Evolutionary conservation across 2,113 vertebrate species (phyloP), one percentile per base, ranked within the genome.

Genomic region (Nestor notabilis): DNA sequence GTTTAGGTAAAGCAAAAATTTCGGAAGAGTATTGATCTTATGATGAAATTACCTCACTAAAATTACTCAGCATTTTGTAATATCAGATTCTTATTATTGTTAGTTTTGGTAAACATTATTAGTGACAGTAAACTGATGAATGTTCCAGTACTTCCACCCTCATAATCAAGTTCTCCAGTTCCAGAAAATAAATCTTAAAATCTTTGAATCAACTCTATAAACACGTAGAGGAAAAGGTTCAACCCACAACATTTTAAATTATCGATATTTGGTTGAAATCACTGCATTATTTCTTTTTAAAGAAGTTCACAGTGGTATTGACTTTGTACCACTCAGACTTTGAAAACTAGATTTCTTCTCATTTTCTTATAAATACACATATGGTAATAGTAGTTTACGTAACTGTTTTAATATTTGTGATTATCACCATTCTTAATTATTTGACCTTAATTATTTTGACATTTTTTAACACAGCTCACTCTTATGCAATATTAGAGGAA

Each of bases 401-500:
- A 94, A 61, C 29, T 81, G 13, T 90, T 90, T 64, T 47, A 75
- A 46, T 89, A 86, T 72, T 80, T 75, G 16, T 81, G 27, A 24
- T 74, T 93, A 81, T 79, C 72, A 61, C 10, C 41, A 90, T 94
- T 93, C 82, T 85, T 63, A 96, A 93, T 33, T 84, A 39, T 93
- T 95, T 87, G 39, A 94, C 53, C 37, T 82, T 89, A 69, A n/a
- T n/a, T n/a, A n/a, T n/a, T n/a, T n/a, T n/a, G n/a, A 14, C 7
- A 64, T 41, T 91, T 95, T 96, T 94, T 93, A 95, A 56, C 10
- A 47, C 46, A 43, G 10, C 10, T 29, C 5, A 75, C 92, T 93
- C 25, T 68, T 75, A 86, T 21, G 58, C 94, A 96, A 92, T 84
- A 80, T 28, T 72, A 27, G 12, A 96, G 71, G 52, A 93, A 61